These are phyloP conservation scores for Thalassophryne amazonica DNA, from an alignment of 2,797 vertebrate species.

Conservation along the genomic window DNA sequence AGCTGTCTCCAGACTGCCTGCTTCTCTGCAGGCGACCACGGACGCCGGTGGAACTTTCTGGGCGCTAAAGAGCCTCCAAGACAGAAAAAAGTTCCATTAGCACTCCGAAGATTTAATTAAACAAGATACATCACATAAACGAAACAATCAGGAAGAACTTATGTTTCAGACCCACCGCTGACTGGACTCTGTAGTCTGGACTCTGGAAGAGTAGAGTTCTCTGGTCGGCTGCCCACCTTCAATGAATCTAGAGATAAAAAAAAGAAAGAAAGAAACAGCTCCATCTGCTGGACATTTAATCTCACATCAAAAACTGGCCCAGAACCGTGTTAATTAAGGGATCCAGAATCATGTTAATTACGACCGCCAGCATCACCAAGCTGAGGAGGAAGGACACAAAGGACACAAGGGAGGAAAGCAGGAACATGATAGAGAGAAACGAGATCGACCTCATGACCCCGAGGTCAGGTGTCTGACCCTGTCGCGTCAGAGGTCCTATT, in stretches of 20 bases:
- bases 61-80: conserved; percentile 13
- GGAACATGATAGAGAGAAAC: too few relatives aligned
- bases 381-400: too few relatives aligned
- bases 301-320: neutral
- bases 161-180: conserved; percentile 25
- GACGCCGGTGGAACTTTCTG: conserved; percentile 36
- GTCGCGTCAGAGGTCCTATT: neutral
- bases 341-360: neutral
- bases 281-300: neutral
- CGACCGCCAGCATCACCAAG: too few relatives aligned
- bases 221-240: neutral
- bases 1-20: conserved; percentile 62
- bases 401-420: too few relatives aligned
- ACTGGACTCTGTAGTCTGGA: conserved; percentile 4
- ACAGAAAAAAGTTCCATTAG: neutral
- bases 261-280: neutral
- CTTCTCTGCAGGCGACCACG: conserved; percentile 56
- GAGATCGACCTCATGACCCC: too few relatives aligned
- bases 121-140: too few relatives aligned
- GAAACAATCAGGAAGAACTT: too few relatives aligned
- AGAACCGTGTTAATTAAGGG: neutral
- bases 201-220: conserved; percentile 4
- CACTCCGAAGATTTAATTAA: too few relatives aligned
- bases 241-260: conserved; percentile 1
- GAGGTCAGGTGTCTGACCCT: too few relatives aligned